Percentiles rank a stretch among this genome's conserved stretches.
These are phyloP conservation scores for Condylostylus longicornis DNA, from an alignment of 1,140 invertebrate genomes.

Conservation along the genomic window DNA sequence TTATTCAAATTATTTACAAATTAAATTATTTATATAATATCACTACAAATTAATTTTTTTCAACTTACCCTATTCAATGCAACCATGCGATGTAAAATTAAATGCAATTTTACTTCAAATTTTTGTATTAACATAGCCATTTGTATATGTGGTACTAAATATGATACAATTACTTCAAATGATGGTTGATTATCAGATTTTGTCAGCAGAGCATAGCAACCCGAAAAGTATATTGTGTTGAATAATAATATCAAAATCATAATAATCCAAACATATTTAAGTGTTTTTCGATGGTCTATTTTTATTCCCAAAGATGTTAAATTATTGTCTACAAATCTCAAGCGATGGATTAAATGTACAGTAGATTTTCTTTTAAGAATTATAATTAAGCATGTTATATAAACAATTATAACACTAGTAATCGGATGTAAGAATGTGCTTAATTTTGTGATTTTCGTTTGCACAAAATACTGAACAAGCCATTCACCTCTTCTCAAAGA, in stretches of 20 bases:
- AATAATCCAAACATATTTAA: conserved; percentile 19
- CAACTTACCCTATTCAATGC: conserved; percentile 26
- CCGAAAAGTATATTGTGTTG: conserved; percentile 24
- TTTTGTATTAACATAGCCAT: conserved; percentile 29
- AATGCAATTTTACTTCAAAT: conserved; percentile 25
- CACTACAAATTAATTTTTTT: no score
- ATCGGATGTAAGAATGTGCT: conserved; percentile 21
- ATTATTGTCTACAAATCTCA: conserved; percentile 24
- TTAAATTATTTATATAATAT: no score
- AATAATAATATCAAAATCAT: conserved; percentile 24
- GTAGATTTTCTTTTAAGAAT: conserved; percentile 21
- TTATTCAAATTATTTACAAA: no score
- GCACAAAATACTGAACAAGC: conserved; percentile 29
- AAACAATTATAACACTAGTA: conserved; percentile 27
- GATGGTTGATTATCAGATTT: conserved; percentile 23
- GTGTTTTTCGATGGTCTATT: conserved; percentile 20
- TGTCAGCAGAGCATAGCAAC: conserved; percentile 22
- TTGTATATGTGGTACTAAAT: conserved; percentile 27
- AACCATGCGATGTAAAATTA: conserved; percentile 22
- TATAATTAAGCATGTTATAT: conserved; percentile 24
- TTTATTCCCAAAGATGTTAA: conserved; percentile 25
- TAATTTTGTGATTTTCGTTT: conserved; percentile 26
- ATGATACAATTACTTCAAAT: conserved; percentile 25
- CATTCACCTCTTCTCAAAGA: conserved; percentile 21
- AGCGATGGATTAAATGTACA: conserved; percentile 23